These are phyloP conservation scores for Drosophila ficusphila DNA, from an alignment of 1,140 invertebrate species.

Conservation along the genomic window DNA sequence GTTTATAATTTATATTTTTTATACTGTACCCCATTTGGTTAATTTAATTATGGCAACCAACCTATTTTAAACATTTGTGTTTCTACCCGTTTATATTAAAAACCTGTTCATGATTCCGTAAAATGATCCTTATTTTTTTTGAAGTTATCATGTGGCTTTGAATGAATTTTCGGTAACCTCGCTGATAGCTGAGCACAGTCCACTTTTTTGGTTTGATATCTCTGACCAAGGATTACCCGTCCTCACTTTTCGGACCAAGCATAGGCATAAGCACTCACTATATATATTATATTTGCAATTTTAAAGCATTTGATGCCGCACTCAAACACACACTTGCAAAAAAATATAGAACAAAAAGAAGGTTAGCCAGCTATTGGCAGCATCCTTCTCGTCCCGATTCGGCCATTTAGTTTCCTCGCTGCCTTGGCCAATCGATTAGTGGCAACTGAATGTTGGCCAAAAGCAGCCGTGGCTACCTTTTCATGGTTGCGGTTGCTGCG, in stretches of 20 bases:
- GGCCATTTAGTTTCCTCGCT: conserved; percentile 33
- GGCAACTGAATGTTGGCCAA: conserved; percentile 56
- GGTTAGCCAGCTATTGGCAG: neutral
- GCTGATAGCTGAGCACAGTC: neutral
- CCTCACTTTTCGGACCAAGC: conserved; percentile 3
- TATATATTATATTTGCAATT: neutral
- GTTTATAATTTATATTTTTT: too few relatives aligned
- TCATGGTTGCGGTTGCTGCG: conserved; percentile 69
- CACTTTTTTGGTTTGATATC: neutral
- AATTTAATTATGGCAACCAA: too few relatives aligned
- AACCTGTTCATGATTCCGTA: too few relatives aligned
- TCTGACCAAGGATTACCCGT: neutral
- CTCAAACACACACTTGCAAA: conserved; percentile 21
- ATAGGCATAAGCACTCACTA: conserved; percentile 33
- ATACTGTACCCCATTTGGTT: too few relatives aligned
- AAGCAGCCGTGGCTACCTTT: conserved; percentile 63
- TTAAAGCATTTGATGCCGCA: neutral
- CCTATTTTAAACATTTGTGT: too few relatives aligned
- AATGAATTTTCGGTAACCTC: too few relatives aligned
- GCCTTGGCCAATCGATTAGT: conserved; percentile 72
- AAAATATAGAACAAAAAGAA: conserved; percentile 25
- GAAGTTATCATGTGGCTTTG: too few relatives aligned
- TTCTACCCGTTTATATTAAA: too few relatives aligned
- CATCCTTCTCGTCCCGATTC: conserved; percentile 22
- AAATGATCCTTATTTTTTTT: too few relatives aligned